phyloP scores from a whole-genome alignment of 2,797 vertebrate genomes.

The Distichodus sexfasciatus region DNA sequence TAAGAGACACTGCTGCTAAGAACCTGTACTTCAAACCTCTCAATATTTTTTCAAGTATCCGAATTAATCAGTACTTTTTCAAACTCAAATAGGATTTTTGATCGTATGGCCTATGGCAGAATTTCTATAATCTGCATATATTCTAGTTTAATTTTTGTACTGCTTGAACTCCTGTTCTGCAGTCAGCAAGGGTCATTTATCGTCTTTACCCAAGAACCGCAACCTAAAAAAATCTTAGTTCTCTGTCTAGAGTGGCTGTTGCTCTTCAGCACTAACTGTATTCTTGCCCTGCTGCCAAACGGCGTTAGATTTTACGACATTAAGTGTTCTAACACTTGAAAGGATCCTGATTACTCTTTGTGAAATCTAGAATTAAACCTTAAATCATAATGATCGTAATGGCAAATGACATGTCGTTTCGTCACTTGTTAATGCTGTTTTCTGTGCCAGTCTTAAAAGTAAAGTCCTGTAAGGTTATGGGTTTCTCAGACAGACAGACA shows the following conservation, averaged over 20 bases:
- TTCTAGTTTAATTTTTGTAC: slow-evolving; percentile 1
- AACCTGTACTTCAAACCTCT: not conserved
- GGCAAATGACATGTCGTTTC: not conserved
- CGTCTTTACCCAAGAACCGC: not conserved
- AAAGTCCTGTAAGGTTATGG: not conserved
- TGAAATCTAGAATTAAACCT: not conserved
- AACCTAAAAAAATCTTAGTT: not conserved
- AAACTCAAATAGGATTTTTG: not conserved
- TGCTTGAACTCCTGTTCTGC: slow-evolving; percentile 62
- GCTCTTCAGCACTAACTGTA: not conserved
- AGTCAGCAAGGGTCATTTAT: slow-evolving; percentile 61
- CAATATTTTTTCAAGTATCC: not conserved
- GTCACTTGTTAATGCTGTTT: not conserved
- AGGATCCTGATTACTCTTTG: not conserved
- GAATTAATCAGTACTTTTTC: not conserved
- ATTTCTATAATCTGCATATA: not conserved
- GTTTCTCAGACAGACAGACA: not conserved
- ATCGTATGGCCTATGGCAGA: too few relatives aligned
- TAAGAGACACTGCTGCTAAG: not conserved
- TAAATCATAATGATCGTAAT: not conserved
- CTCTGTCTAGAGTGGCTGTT: not conserved
- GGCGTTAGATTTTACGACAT: not conserved
- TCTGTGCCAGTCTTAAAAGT: not conserved
- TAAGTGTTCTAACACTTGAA: slow-evolving; percentile 10
- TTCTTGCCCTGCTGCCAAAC: not conserved